These are phyloP conservation scores for Euglossa dilemma DNA, from an alignment of 1,140 invertebrate genomes.

Conservation along the genomic window DNA sequence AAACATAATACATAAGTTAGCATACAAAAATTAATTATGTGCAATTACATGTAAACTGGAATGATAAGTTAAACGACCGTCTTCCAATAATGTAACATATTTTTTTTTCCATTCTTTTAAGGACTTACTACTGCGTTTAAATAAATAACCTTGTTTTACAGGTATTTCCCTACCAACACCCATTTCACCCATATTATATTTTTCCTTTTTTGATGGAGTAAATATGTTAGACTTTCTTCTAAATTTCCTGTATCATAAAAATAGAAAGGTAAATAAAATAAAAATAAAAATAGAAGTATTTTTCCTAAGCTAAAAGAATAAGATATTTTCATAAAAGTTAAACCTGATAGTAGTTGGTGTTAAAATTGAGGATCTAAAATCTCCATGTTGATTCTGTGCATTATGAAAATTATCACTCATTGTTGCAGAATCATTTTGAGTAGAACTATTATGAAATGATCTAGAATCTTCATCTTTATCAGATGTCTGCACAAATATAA, in stretches of 20 bases:
- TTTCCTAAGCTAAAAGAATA: neutral
- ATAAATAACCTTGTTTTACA: conserved; percentile 97
- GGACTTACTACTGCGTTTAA: conserved; percentile 97
- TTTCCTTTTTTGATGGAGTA: conserved; percentile 94
- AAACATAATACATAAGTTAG: neutral
- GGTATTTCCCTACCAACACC: conserved; percentile 98
- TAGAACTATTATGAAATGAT: conserved; percentile 73
- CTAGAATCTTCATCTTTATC: conserved; percentile 79
- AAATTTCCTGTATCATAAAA: conserved; percentile 87
- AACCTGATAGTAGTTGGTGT: conserved; percentile 79
- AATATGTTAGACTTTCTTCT: conserved; percentile 97
- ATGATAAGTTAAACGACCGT: conserved; percentile 97
- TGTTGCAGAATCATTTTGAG: conserved; percentile 70
- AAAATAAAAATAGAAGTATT: neutral
- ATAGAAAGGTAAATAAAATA: neutral
- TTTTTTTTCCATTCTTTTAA: conserved; percentile 99
- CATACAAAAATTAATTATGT: conserved; percentile 17
- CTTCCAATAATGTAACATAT: conserved; percentile 97
- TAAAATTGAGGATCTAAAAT: conserved; percentile 77
- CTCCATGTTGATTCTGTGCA: conserved; percentile 77
- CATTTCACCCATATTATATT: conserved; percentile 91
- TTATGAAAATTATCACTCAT: conserved; percentile 78
- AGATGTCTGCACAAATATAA: conserved; percentile 61
- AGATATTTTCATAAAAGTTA: neutral
- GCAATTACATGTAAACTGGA: conserved; percentile 94